A percentile compares a stretch with the other conserved stretches of the same genome.
These are phyloP conservation scores for Motacilla tschutschensis DNA, from an alignment of 2,113 vertebrate genomes.

Conservation along the genomic window DNA sequence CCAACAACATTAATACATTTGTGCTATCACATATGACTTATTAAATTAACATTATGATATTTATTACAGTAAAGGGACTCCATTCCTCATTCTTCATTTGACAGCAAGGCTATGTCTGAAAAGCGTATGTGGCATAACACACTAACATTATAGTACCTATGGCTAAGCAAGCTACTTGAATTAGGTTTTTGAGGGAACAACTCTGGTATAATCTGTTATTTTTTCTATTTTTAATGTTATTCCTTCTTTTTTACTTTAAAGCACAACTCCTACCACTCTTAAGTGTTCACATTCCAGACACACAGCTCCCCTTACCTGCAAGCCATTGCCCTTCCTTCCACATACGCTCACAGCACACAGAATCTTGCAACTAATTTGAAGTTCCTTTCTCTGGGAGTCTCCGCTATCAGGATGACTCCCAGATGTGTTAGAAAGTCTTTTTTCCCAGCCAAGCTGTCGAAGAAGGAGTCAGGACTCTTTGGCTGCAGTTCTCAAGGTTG, in stretches of 20 bases:
- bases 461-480: too few relatives aligned
- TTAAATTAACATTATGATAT: neutral
- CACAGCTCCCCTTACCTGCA: neutral
- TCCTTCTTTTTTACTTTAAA: neutral
- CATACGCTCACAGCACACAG: rapidly evolving
- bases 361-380: neutral
- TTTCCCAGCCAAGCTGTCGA: too few relatives aligned
- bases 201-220: neutral
- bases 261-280: neutral
- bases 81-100: neutral
- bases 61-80: neutral
- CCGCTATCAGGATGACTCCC: too few relatives aligned
- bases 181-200: neutral
- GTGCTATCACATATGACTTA: neutral
- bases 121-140: neutral
- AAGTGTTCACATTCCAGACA: neutral
- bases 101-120: neutral
- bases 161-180: neutral
- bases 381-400: neutral
- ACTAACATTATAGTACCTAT: neutral
- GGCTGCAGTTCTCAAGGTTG: too few relatives aligned
- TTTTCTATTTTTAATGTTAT: neutral
- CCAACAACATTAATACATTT: neutral
- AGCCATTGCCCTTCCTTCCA: neutral
- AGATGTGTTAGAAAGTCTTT: too few relatives aligned